Evolutionary conservation across 2,888 invertebrate species (phyloP).

Genomic region (Lasiommata megera): DNA sequence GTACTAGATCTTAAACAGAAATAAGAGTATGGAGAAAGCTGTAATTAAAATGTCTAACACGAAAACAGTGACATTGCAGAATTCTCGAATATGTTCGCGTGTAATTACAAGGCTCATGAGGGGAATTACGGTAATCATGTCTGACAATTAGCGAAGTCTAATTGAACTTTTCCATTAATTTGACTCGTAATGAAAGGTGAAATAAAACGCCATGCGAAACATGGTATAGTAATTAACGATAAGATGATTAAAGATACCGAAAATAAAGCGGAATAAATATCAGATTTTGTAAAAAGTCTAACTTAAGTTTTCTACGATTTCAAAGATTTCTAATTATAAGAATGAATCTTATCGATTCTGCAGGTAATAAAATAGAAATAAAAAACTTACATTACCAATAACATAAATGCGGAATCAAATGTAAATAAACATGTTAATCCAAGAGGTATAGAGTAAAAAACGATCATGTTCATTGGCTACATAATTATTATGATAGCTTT

Average conservation of each 20-base stretch:
- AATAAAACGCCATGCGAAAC: slow-evolving; percentile 26
- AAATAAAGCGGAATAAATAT: background rate
- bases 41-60: slow-evolving; percentile 66
- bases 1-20: slow-evolving; percentile 42
- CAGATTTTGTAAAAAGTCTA: background rate
- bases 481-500: background rate
- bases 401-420: background rate
- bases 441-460: background rate
- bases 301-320: background rate
- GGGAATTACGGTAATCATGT: slow-evolving; percentile 59
- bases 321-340: too few species aligned
- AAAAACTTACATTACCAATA: background rate
- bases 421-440: background rate
- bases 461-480: background rate
- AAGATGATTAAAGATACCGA: background rate
- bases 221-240: background rate
- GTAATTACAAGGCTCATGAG: slow-evolving; percentile 65
- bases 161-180: slow-evolving; percentile 61
- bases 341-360: background rate
- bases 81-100: slow-evolving; percentile 52
- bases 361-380: background rate
- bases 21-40: slow-evolving; percentile 55
- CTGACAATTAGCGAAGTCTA: slow-evolving; percentile 52
- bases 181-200: slow-evolving; percentile 55
- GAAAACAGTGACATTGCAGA: slow-evolving; percentile 67